Evolutionary conservation across 2,888 invertebrate genomes (phyloP), one percentile per base, ranked within the genome.

Genomic region (Yponomeuta malinellus): DNA sequence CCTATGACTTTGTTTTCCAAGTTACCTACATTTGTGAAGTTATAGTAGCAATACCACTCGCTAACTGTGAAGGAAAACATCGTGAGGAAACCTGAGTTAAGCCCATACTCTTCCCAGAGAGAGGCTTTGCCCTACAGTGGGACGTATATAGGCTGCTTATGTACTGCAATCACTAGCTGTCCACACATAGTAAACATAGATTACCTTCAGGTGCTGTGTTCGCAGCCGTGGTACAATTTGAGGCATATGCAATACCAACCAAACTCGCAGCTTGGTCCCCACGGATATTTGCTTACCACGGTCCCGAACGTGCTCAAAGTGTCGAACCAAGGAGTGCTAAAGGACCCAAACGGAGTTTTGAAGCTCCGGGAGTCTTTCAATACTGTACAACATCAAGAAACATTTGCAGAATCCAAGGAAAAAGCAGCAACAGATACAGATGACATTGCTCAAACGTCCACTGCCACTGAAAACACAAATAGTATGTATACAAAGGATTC

Each of bases 211-310:
- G 86, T 91, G 59, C 74, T 89, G 33, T 76, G 82, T 31, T 85
- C 88, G 23, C 78, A 76, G 8, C 82, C 93, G 23, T 95, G 95
- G 94, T 94, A 90, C 79, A 94, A 95, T 81, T 77, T 95, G 73
- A 90, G 93, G 0, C 91, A 93, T 70, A 94, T 94, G 84, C 92
- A 94, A 71, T 91, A 94, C 78, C 95, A 95, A 79, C 93, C 94
- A 1, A 90, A 88, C 77, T 78, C 87, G 1, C 76, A 84, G 5
- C 86, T 84, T 74, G 90, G 92, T 0, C 81, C 86, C 1, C 90
- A 92, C 76, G 86, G 87, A 4, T 91, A 89, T 78, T 23, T 81
- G n/a, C 77, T 91, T 15, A 48, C 67, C n/a, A 78, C 82, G 3
- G 73, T 68, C 10, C 5, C 10, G n/a, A 37, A 48, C n/a, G 33